phyloP scores from a whole-genome alignment of 2,113 vertebrate genomes.

The Panurus biarmicus region DNA sequence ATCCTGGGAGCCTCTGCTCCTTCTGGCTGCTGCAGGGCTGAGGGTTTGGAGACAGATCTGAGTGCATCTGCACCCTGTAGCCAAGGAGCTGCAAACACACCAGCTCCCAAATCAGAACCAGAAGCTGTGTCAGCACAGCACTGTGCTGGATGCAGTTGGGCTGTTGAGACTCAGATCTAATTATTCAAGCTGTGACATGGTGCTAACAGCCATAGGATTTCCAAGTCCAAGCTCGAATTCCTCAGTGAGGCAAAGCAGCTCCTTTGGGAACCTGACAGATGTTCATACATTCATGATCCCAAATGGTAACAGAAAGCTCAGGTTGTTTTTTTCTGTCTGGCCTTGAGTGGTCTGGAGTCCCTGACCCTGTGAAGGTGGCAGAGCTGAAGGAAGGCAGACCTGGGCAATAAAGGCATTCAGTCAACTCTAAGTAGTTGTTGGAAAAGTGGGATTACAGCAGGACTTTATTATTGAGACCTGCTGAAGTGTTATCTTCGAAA shows the following conservation, averaged over 20 bases:
- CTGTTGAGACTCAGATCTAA: background rate
- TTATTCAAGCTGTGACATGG: background rate
- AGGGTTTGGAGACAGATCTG: background rate
- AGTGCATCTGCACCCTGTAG: background rate
- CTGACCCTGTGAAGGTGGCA: background rate
- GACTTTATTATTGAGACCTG: background rate
- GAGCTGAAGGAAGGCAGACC: background rate
- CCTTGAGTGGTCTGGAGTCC: background rate
- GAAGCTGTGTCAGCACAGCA: background rate
- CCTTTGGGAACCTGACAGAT: background rate
- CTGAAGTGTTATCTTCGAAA: background rate
- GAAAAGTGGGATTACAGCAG: background rate
- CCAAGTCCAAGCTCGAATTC: background rate
- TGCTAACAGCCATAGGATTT: background rate
- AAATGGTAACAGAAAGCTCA: background rate
- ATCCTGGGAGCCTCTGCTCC: background rate
- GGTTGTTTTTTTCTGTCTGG: background rate
- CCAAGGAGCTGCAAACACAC: background rate
- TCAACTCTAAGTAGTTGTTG: background rate
- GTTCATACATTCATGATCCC: background rate
- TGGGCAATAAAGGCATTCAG: background rate
- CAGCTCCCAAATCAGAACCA: slow-evolving; percentile 21
- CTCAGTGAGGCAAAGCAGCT: background rate
- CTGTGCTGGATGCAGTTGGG: background rate
- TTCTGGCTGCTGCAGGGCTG: background rate